These are phyloP conservation scores for Leuciscus waleckii DNA, from an alignment of 2,797 vertebrate genomes.

Conservation along the genomic window DNA sequence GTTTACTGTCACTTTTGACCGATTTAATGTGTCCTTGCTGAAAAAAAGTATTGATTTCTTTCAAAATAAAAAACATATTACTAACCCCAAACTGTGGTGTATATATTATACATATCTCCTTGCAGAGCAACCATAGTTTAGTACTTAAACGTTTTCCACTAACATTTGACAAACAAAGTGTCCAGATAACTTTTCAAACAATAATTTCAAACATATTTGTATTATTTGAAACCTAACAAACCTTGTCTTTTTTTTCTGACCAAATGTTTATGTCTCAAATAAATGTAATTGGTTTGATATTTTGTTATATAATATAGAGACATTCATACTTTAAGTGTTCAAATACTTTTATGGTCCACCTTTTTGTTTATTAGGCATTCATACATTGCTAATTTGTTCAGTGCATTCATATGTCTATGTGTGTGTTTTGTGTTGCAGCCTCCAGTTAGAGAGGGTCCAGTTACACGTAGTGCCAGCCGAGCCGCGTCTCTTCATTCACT, in stretches of 20 bases:
- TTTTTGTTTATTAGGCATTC: not conserved
- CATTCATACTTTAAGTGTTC: not conserved
- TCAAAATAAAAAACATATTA: not conserved
- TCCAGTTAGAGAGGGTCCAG: constrained; percentile 78
- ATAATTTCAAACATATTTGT: not conserved
- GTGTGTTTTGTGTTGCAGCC: constrained; percentile 77
- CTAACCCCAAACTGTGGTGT: not conserved
- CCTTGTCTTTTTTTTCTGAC: not conserved
- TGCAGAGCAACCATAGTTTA: not conserved
- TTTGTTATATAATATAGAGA: not conserved
- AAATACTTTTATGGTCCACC: not conserved
- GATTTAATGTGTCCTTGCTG: not conserved
- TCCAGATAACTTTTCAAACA: not conserved
- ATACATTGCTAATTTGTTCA: not conserved
- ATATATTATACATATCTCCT: not conserved
- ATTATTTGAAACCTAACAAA: not conserved
- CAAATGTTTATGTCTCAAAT: not conserved
- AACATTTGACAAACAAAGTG: not conserved
- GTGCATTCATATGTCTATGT: not conserved
- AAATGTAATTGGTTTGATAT: not conserved
- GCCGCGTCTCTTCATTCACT: constrained; percentile 83
- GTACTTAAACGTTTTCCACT: not conserved
- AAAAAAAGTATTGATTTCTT: not conserved
- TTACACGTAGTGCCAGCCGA: constrained; percentile 72
- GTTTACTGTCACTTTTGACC: not conserved